Base-by-base conservation (phyloP, 35 echinoderm and acorn worm genomes). In the Diadema setosum region DNA sequence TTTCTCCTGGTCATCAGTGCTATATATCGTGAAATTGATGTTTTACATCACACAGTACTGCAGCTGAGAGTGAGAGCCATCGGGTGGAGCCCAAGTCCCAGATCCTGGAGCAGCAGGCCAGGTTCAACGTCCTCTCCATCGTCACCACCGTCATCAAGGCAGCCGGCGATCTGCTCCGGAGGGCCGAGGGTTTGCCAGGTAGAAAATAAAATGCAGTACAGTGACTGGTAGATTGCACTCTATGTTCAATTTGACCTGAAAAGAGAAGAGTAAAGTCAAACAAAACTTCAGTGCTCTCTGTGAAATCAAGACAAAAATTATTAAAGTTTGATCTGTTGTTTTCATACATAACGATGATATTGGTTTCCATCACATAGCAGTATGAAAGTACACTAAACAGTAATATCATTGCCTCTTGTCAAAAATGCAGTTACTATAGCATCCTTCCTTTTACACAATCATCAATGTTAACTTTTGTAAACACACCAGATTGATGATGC, bases 51-150 rank as follows among this genome's bases (percentile, higher is more conserved):
- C 37, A 32, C 70, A 91, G 90, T 78, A 86, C 83, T 78, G 64
- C 93, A 29, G 82, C 87, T 37, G 96, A 99, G 49, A 92, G 81
- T 83, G 93, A 97, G 40, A 93, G 89, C 29, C 82, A 80, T 35
- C 84, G 84, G 25, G 87, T 88, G 9, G 95, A 97, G 61, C 89
- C 91, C 64, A 93, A 91, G 65, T 91, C 87, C 7, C 83, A 87
- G 50, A 87, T 94, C 12, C 45, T 93, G 55, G 96, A 99, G 50
- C 83, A 89, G 5, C 96, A 99, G 63, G 92, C 96, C 2, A 95
- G 96, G 59, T 87, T 70, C 1, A 99, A 87, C 80, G 92, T 87
- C 29, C 80, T 99, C 40, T 84, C 86, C 31, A 87, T 95, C 42
- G 90, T 90, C 30, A 91, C 89, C 48, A 91, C 92, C 23, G 88